phyloP scores from a whole-genome alignment of 2,888 invertebrate genomes.

The Eristalinus aeneus region DNA sequence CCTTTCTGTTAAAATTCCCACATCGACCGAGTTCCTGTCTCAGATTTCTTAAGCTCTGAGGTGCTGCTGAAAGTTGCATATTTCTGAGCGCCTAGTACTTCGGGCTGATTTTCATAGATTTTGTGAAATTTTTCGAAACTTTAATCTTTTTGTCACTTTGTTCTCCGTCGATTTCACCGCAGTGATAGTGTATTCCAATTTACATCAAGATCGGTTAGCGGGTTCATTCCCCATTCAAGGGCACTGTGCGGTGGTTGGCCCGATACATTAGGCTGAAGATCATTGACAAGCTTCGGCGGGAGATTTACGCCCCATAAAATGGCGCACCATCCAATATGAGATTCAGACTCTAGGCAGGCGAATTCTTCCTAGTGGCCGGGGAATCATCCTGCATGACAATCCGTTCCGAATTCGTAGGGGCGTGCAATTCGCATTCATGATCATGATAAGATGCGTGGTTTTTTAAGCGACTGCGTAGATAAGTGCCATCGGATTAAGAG shows the following conservation, averaged over 20 bases:
- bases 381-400: not conserved
- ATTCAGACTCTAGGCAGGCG: slow-evolving; percentile 14
- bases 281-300: slow-evolving; percentile 42
- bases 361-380: not conserved
- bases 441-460: slow-evolving; percentile 33
- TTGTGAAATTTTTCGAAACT: too few relatives aligned
- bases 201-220: too few relatives aligned
- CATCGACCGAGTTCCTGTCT: too few relatives aligned
- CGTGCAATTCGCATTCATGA: slow-evolving; percentile 45
- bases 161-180: too few relatives aligned
- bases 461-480: slow-evolving; percentile 13
- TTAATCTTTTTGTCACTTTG: too few relatives aligned
- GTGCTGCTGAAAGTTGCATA: too few relatives aligned
- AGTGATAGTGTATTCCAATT: too few relatives aligned
- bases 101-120: too few relatives aligned
- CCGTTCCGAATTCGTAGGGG: slow-evolving; percentile 15
- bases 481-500: slow-evolving; percentile 6
- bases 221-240: too few relatives aligned
- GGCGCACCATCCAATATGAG: slow-evolving; percentile 21
- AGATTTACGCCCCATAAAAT: slow-evolving; percentile 27
- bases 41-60: too few relatives aligned
- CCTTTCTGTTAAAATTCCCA: too few relatives aligned
- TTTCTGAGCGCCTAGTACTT: too few relatives aligned
- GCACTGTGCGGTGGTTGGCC: not conserved
- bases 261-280: slow-evolving; percentile 4